Evolutionary conservation across 2,113 vertebrate genomes (phyloP).

Genomic region (Scortum barcoo): DNA sequence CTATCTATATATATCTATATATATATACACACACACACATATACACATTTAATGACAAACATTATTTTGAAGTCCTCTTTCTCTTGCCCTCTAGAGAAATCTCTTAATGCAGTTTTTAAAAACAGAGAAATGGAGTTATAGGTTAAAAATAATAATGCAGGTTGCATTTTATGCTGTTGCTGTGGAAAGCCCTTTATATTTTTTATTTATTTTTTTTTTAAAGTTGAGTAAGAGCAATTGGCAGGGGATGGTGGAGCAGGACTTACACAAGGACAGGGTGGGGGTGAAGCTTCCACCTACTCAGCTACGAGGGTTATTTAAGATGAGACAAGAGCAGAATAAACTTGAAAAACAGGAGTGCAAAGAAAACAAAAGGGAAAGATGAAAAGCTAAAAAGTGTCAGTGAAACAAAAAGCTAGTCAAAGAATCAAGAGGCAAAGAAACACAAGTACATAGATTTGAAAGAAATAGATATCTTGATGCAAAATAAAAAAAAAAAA

Average conservation of each 20-base stretch:
- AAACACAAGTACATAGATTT: background rate
- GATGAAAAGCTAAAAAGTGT: conserved; percentile 23
- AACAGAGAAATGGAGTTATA: background rate
- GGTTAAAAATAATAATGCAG: conserved; percentile 9
- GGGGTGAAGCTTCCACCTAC: background rate
- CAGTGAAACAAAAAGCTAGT: conserved; percentile 18
- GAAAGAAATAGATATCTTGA: conserved; percentile 24
- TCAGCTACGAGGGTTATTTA: conserved; percentile 28
- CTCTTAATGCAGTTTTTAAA: conserved; percentile 3
- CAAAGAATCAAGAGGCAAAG: background rate
- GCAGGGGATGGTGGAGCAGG: background rate
- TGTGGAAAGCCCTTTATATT: background rate
- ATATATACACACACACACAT: too few relatives aligned
- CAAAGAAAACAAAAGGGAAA: conserved; percentile 23
- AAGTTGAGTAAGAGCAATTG: background rate
- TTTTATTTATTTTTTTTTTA: conserved; percentile 8
- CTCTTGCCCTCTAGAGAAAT: background rate
- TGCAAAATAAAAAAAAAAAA: conserved; percentile 35
- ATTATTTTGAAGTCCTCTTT: background rate
- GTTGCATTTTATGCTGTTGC: background rate
- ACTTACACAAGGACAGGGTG: background rate
- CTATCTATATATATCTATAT: too few relatives aligned
- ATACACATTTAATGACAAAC: too few relatives aligned
- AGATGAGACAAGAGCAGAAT: conserved; percentile 7
- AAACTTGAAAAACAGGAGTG: background rate